Evolutionary conservation across 2,113 vertebrate genomes (phyloP).

Genomic region (Oophaga pumilio): DNA sequence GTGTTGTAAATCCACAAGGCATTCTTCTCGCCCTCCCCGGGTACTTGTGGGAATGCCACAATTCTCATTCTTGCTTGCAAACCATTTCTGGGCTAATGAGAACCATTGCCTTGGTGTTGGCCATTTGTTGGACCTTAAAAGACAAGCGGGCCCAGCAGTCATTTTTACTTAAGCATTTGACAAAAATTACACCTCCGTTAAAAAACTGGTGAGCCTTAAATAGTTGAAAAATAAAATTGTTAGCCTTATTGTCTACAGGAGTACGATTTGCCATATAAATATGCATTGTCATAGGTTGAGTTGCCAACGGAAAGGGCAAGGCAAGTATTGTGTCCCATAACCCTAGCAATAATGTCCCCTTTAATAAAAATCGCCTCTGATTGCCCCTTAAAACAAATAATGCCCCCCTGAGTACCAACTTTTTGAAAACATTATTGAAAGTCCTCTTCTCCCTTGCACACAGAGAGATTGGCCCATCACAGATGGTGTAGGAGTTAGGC

Average conservation of each 20-base stretch:
- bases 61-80: background rate
- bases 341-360: no score
- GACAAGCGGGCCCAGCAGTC: background rate
- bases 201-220: background rate
- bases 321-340: no score
- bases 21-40: background rate
- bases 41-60: slow-evolving; percentile 26
- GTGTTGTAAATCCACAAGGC: slow-evolving; percentile 35
- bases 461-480: no score
- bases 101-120: slow-evolving; percentile 12
- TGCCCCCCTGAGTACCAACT: no score
- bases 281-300: no score
- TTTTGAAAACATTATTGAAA: no score
- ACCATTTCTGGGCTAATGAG: slow-evolving; percentile 31
- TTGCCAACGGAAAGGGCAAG: no score
- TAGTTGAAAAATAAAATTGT: background rate
- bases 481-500: no score
- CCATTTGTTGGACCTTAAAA: background rate
- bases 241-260: background rate
- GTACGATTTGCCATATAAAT: background rate
- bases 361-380: no score
- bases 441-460: no score
- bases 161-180: background rate
- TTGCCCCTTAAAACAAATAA: no score
- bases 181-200: background rate